phyloP scores from a whole-genome alignment of 2,113 vertebrate species.

The Ophthalmolycus amberensis region DNA sequence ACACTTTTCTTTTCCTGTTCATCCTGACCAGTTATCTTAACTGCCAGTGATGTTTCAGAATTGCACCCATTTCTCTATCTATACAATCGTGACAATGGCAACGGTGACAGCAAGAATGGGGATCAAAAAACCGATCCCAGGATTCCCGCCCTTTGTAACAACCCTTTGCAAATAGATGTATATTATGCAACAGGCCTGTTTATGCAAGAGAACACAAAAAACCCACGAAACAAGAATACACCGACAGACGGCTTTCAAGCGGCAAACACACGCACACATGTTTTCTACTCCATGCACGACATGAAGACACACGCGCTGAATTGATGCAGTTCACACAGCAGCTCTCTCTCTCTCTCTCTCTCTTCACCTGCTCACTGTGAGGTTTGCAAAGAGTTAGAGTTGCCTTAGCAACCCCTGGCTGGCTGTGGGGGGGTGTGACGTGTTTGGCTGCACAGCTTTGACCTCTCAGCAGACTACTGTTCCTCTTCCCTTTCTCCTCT shows the following conservation, averaged over 20 bases:
- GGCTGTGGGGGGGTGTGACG: conserved; percentile 44
- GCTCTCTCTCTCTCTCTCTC: conserved; percentile 11
- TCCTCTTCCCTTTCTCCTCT: conserved; percentile 46
- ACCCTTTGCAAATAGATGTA: conserved; percentile 75
- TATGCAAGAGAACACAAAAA: conserved; percentile 62
- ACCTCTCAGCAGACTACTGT: conserved; percentile 62
- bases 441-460: conserved; percentile 50
- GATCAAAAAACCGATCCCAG: neutral
- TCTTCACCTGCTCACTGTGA: conserved; percentile 49
- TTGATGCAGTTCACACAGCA: conserved; percentile 56
- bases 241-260: conserved; percentile 20
- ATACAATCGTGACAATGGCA: neutral
- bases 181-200: conserved; percentile 78
- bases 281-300: neutral
- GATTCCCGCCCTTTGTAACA: conserved; percentile 44
- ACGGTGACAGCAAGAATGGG: neutral
- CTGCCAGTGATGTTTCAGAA: neutral
- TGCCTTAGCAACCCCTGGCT: conserved; percentile 72
- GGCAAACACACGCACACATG: neutral
- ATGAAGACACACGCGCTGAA: conserved; percentile 24
- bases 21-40: neutral
- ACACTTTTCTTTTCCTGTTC: neutral
- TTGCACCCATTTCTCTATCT: neutral
- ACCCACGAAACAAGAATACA: conserved; percentile 55
- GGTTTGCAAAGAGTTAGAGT: conserved; percentile 66